These are phyloP conservation scores for Alloscopus bannaensis DNA, from an alignment of 2,888 invertebrate genomes.

Conservation along the genomic window DNA sequence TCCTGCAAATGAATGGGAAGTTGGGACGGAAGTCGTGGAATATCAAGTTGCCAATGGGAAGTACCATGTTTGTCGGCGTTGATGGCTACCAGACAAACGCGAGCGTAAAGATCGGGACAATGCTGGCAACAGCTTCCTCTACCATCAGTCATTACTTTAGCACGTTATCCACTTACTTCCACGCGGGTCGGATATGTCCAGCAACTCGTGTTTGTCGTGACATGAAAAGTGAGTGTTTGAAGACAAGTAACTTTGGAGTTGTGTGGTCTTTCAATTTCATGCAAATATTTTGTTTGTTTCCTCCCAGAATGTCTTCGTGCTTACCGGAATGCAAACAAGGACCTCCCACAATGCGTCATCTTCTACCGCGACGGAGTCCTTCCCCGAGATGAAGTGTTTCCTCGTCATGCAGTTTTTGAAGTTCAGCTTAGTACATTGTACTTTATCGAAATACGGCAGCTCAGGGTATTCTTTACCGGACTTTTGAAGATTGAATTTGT, in stretches of 20 bases:
- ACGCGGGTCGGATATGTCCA: constrained; percentile 46
- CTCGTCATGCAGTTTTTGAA: constrained; percentile 78
- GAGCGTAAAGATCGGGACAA: constrained; percentile 54
- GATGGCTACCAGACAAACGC: constrained; percentile 61
- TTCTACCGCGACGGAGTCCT: constrained; percentile 95
- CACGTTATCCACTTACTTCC: constrained; percentile 41
- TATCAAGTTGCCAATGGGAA: constrained; percentile 81
- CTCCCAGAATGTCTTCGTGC: constrained; percentile 77
- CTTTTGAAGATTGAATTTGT: background rate
- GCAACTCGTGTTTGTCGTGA: too few relatives aligned
- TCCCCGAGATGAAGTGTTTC: too few relatives aligned
- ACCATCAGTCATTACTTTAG: constrained; percentile 55
- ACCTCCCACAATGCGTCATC: constrained; percentile 83
- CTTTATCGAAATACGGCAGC: constrained; percentile 79
- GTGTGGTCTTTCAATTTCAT: background rate
- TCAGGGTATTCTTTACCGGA: background rate
- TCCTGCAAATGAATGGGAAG: constrained; percentile 79
- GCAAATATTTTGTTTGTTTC: constrained; percentile 8
- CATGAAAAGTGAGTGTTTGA: too few relatives aligned
- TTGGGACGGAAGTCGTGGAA: constrained; percentile 94
- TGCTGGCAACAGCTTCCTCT: constrained; percentile 57
- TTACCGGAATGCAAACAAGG: constrained; percentile 78
- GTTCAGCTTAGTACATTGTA: constrained; percentile 89
- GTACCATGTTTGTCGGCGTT: constrained; percentile 65
- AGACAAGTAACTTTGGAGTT: too few relatives aligned